Percentiles rank a stretch among this genome's conserved stretches.
Evolutionary conservation across 2,888 invertebrate species (phyloP).

Genomic region (Limenitis camilla): DNA sequence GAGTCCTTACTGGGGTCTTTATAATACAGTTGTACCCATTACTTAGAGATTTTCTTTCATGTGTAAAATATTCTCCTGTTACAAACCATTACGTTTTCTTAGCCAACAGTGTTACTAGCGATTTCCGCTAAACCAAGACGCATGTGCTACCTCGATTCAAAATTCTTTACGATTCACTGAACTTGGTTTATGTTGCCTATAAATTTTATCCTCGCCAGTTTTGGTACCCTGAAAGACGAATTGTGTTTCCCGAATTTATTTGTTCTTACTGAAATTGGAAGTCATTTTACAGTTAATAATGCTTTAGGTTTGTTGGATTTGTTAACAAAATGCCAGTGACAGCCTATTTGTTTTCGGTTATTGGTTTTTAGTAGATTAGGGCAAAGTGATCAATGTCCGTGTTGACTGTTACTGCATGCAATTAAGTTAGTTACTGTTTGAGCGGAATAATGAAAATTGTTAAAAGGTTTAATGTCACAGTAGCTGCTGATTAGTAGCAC

Average conservation of each 20-base stretch:
- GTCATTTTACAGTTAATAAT: conserved; percentile 16
- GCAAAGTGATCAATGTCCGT: conserved; percentile 2
- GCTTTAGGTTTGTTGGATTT: conserved; percentile 10
- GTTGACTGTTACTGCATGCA: conserved; percentile 1
- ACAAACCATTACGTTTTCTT: conserved; percentile 25
- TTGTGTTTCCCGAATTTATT: conserved; percentile 21
- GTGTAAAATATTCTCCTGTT: conserved; percentile 16
- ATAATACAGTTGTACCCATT: no score
- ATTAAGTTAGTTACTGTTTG: conserved; percentile 2
- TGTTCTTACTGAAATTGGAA: conserved; percentile 11
- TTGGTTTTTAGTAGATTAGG: conserved; percentile 6
- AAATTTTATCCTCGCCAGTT: conserved; percentile 33
- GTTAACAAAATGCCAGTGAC: conserved; percentile 5
- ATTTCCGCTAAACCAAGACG: conserved; percentile 41
- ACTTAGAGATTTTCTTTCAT: not conserved
- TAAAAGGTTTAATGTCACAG: not conserved
- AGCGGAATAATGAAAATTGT: conserved; percentile 1
- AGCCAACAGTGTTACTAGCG: conserved; percentile 20
- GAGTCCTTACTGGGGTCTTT: no score
- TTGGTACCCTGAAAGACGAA: conserved; percentile 15
- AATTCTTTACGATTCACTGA: conserved; percentile 33
- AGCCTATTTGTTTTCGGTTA: conserved; percentile 6
- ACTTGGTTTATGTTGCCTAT: conserved; percentile 39
- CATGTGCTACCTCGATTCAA: conserved; percentile 34
- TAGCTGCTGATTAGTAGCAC: not conserved